Evolutionary conservation across 2,888 invertebrate species (phyloP), one percentile per base, ranked within the genome.

Genomic region (Tetranychus piercei): DNA sequence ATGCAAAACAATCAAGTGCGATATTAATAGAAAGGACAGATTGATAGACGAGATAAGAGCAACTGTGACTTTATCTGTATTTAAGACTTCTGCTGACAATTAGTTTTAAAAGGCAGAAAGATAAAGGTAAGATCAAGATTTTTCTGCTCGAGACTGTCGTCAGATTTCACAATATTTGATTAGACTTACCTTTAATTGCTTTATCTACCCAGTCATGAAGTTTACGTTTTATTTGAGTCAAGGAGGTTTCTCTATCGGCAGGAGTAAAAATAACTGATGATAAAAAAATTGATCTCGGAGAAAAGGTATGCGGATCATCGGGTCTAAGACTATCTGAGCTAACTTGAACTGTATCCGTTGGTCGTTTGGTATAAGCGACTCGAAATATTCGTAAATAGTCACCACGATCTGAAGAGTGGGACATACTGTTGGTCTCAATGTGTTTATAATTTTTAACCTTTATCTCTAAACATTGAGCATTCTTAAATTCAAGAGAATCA

Each of bases 381-480:
- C 79, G 73, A 8, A 79, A 55, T 23, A 79, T 77, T 69, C 79
- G 76, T n/a, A 79, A 67, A 55, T 76, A 79, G 66, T 74, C 73
- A 9, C 74, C 75, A 8, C 77, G 76, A 76, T 80, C 74, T 66
- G 78, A 77, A 5, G 75, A 73, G 71, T 77, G 77, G n/a, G 74
- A 65, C 78, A 78, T 79, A 71, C 73, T 77, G 69, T 77, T 76
- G 1, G 78, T 76, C 55, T 78, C 76, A 23, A 78, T n/a, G 22
- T 65, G 43, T 64, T 69, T 65, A 15, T 66, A 44, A 8, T 45
- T 73, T 74, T 77, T 78, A n/a, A 77, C 67, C 74, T 78, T 79
- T 0, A 78, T 72, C 75, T 78, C 78, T 1, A 79, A 15, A 1
- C 78, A 76, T 65, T 79, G 79, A 15, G 76, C 76, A 73, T 79